Base-by-base conservation (phyloP, 1,140 invertebrate genomes). In the Kradibia gibbosae region DNA sequence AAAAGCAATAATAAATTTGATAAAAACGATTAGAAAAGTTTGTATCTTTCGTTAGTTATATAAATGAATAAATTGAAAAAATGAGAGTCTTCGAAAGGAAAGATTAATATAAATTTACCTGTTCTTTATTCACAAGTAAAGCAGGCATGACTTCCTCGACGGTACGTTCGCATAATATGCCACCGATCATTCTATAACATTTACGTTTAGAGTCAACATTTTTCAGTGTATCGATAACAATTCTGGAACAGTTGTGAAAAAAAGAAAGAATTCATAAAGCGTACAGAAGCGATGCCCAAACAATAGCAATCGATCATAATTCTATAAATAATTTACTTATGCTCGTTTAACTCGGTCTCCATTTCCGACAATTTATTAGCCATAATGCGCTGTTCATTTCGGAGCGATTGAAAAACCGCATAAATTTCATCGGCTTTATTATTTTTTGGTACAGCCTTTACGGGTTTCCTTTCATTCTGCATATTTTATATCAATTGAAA, bases 171-270 rank as follows among this genome's bases (percentile, higher is more conserved):
- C 98, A 97, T 60, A 99, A 92, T 70, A 99, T 95, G 22, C 98
- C 98, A 50, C 98, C 98, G 83, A 99, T 95, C 93, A 99, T 95
- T 87, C 97, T 94, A 88, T 96, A 99, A 90, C 98, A 99, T 90
- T 97, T 98, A 85, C 97, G 94, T 67, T 95, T 94, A 31, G 93
- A 94, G 85, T 97, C 95, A 4, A 98, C 95, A 75, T 95, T 95
- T 91, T 97, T 95, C 62, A 99, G 91, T 39, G 97, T 98, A 85
- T 99, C 98, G 85, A 98, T 96, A 13, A 99, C 98, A 87, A 99
- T 95, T 91, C 98, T 99, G 91, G 85, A 94, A 85, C 85, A 86
- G 85, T 48, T 73, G 13, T 53, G 28, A 25, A 72, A 74, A 34
- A 34, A 20, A 28, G n/a, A 22, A n/a, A 72, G 17, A 60, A 55